These are phyloP conservation scores for Albula glossodonta DNA, from an alignment of 2,113 vertebrate species.

Conservation along the genomic window DNA sequence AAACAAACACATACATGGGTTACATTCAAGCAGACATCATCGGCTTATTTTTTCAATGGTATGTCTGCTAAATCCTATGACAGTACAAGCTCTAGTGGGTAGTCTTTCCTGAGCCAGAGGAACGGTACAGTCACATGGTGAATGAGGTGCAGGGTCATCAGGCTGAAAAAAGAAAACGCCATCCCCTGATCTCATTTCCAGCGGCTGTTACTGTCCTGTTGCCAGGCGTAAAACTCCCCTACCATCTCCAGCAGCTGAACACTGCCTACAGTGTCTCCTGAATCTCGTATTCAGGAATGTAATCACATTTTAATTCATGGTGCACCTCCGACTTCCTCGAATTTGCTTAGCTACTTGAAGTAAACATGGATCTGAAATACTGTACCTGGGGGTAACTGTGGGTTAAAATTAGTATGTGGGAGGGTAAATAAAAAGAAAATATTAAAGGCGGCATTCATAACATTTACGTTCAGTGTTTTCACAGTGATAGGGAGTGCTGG, in stretches of 20 bases:
- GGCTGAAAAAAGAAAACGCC: no score
- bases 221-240: conserved; percentile 19
- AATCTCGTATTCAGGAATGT: background rate
- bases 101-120: no score
- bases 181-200: conserved; percentile 1
- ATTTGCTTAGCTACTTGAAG: conserved; percentile 34
- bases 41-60: no score
- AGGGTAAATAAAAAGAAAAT: no score
- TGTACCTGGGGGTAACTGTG: conserved; percentile 4
- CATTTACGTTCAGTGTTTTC: no score
- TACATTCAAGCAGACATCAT: no score
- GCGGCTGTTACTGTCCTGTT: background rate
- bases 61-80: no score
- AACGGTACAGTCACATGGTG: background rate
- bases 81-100: no score
- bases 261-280: background rate
- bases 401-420: no score
- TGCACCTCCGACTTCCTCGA: background rate
- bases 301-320: background rate
- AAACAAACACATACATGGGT: no score
- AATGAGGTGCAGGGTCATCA: conserved; percentile 16
- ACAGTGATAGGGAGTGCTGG: no score
- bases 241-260: conserved; percentile 2
- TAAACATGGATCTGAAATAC: conserved; percentile 23
- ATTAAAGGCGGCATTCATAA: no score